Percentiles rank a stretch among this genome's conserved stretches.
Conservation (phyloP, 2,888 invertebrate genomes). For the Agrotis clavis region DNA sequence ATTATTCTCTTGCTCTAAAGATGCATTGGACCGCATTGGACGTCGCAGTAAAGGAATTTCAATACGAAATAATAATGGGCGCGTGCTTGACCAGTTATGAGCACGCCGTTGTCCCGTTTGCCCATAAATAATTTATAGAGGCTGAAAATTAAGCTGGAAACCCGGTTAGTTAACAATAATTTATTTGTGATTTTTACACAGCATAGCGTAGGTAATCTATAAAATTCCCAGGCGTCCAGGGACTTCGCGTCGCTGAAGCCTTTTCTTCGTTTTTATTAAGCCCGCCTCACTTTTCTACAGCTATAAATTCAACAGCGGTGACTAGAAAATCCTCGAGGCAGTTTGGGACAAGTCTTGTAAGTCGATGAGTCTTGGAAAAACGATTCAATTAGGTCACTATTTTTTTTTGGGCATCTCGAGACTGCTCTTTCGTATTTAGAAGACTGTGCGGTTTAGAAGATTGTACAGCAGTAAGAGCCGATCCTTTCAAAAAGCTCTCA, state of each 20-base stretch:
- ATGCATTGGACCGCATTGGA: constrained; percentile 14
- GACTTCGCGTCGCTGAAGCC: too few relatives aligned
- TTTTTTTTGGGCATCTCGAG: too few relatives aligned
- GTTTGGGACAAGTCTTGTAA: too few relatives aligned
- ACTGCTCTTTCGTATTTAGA: too few relatives aligned
- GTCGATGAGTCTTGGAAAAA: too few relatives aligned
- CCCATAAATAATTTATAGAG: constrained; percentile 3
- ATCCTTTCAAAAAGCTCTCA: constrained; percentile 25
- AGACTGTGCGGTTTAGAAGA: neutral
- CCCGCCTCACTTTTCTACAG: too few relatives aligned
- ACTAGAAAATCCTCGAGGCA: too few relatives aligned
- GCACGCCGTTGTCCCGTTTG: constrained; percentile 4
- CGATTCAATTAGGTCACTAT: too few relatives aligned
- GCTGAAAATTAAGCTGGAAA: constrained; percentile 3
- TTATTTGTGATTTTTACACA: neutral
- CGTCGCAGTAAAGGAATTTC: constrained; percentile 41
- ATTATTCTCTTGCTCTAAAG: constrained; percentile 18
- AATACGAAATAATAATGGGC: constrained; percentile 45
- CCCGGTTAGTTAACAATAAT: neutral
- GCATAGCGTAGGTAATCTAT: neutral
- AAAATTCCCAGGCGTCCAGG: too few relatives aligned
- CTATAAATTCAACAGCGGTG: too few relatives aligned
- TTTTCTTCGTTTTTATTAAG: too few relatives aligned
- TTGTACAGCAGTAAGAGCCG: neutral
- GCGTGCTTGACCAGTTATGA: constrained; percentile 34